These are phyloP conservation scores for Malthinus seriepunctatus DNA, from an alignment of 2,888 invertebrate genomes.

Conservation along the genomic window DNA sequence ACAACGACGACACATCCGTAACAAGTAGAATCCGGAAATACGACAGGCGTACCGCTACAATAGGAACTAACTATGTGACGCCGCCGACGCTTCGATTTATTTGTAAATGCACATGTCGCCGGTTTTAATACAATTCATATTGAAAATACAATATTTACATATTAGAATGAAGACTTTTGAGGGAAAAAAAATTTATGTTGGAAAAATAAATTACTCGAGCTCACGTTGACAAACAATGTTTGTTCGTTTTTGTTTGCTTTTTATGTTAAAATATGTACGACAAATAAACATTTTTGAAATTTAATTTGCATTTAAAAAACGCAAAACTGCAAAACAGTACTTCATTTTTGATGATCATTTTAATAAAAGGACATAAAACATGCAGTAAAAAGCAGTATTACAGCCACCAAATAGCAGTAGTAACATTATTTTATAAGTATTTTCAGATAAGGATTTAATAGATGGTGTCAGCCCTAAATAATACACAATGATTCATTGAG, in stretches of 20 bases:
- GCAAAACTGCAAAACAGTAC: background rate
- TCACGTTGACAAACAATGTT: no score
- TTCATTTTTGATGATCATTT: conserved; percentile 11
- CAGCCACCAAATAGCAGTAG: conserved; percentile 17
- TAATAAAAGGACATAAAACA: conserved; percentile 18
- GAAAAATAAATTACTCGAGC: no score
- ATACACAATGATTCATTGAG: conserved; percentile 53
- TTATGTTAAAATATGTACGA: no score
- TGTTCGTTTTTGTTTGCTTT: no score
- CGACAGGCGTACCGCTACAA: conserved; percentile 29
- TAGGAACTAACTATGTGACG: conserved; percentile 27
- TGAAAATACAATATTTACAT: background rate
- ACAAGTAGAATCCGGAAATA: conserved; percentile 31
- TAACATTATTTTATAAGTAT: conserved; percentile 50
- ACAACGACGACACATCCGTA: conserved; percentile 30
- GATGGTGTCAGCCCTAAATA: conserved; percentile 55
- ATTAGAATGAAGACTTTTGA: background rate
- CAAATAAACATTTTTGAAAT: background rate
- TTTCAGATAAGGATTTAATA: conserved; percentile 54
- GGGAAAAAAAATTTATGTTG: no score
- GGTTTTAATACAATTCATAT: conserved; percentile 6
- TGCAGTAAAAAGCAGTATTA: conserved; percentile 22
- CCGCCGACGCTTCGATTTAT: conserved; percentile 21
- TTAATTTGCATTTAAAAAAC: no score
- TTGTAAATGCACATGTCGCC: conserved; percentile 13